A percentile compares a stretch with the other conserved stretches of the same genome.
Evolutionary conservation across 2,888 invertebrate genomes (phyloP).

Genomic region (Mesorhabditis spiculigera): DNA sequence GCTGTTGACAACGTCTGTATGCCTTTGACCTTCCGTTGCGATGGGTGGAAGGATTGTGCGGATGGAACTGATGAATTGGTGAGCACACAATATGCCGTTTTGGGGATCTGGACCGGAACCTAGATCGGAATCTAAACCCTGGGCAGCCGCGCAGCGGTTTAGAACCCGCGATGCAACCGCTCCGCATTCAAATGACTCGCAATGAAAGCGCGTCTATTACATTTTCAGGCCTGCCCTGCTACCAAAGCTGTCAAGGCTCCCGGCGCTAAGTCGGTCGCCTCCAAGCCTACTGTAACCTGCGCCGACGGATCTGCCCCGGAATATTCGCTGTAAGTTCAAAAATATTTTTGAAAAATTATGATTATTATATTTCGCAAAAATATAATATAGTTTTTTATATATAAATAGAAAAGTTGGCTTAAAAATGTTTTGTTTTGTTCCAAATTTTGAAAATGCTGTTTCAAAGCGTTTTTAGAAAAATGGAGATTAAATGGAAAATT

Average conservation of each 20-base stretch:
- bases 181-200: too few relatives aligned
- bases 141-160: too few relatives aligned
- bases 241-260: background rate
- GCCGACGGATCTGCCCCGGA: slow-evolving; percentile 52
- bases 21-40: slow-evolving; percentile 37
- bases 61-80: slow-evolving; percentile 43
- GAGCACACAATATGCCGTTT: background rate
- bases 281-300: slow-evolving; percentile 42
- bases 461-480: too few relatives aligned
- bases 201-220: too few relatives aligned
- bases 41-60: slow-evolving; percentile 44
- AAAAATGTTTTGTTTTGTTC: slow-evolving; percentile 10
- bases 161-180: too few relatives aligned
- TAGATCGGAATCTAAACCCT: rapidly evolving
- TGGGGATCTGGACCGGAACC: too few relatives aligned
- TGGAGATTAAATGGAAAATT: too few relatives aligned
- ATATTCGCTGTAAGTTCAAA: slow-evolving; percentile 42
- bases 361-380: background rate
- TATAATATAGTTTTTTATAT: background rate
- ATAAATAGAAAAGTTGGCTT: slow-evolving; percentile 12
- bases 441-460: slow-evolving; percentile 12
- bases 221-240: slow-evolving; percentile 23
- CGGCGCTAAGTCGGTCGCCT: slow-evolving; percentile 7
- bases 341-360: background rate
- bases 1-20: slow-evolving; percentile 39